Conservation (phyloP, 2,113 vertebrate genomes). For the Dromaius novaehollandiae region DNA sequence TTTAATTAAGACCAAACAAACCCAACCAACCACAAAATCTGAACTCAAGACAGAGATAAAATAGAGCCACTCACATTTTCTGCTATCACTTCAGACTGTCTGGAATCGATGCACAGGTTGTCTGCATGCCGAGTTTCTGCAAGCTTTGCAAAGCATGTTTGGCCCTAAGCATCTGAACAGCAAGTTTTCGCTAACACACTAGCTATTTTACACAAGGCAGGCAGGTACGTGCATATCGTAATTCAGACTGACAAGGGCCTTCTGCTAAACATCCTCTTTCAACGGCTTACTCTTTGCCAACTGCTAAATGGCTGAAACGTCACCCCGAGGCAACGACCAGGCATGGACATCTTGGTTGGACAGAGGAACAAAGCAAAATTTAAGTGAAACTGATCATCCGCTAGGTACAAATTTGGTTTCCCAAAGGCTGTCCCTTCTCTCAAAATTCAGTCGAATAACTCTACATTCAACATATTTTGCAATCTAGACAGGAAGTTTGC, state of each 20-base stretch:
- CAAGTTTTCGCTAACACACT: background rate
- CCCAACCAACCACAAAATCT: conserved; percentile 1
- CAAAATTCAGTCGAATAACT: background rate
- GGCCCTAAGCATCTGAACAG: background rate
- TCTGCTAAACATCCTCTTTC: background rate
- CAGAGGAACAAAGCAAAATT: background rate
- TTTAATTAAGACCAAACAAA: conserved; percentile 35
- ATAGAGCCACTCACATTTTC: background rate
- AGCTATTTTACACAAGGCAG: background rate
- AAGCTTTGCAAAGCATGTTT: background rate
- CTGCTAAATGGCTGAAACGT: background rate
- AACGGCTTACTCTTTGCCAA: background rate
- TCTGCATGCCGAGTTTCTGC: background rate
- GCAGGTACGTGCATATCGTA: background rate
- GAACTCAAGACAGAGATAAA: conserved; percentile 12
- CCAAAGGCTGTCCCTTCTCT: background rate
- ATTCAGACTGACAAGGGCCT: background rate
- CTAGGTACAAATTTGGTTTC: background rate
- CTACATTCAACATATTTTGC: background rate
- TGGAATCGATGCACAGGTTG: background rate
- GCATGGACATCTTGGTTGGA: background rate
- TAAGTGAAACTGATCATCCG: background rate
- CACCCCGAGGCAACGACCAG: background rate
- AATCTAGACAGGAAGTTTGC: background rate
- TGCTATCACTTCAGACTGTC: background rate